These are phyloP conservation scores for Tenodera sinensis DNA, from an alignment of 2,888 invertebrate species.

Conservation along the genomic window DNA sequence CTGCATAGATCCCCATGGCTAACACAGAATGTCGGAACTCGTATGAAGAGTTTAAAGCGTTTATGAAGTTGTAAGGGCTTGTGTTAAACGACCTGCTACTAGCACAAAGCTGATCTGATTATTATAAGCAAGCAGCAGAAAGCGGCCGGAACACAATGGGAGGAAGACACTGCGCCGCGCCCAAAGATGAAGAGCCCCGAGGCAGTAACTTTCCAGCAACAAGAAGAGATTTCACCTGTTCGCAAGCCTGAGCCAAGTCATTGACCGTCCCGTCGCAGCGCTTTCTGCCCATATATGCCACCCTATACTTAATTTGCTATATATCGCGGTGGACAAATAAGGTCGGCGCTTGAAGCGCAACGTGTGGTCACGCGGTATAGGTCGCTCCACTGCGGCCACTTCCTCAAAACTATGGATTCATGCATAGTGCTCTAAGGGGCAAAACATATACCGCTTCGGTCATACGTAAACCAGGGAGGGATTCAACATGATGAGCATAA, in stretches of 20 bases:
- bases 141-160: background rate
- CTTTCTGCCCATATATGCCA: background rate
- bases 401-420: too few species aligned
- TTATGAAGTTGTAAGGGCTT: too few species aligned
- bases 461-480: too few species aligned
- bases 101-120: too few species aligned
- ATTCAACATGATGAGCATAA: too few species aligned
- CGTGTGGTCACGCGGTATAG: background rate
- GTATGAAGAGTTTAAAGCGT: too few species aligned
- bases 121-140: too few species aligned
- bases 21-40: too few species aligned
- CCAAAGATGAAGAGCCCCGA: background rate
- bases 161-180: background rate
- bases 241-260: background rate
- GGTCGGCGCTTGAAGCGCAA: background rate
- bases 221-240: background rate
- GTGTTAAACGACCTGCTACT: too few species aligned
- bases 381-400: background rate
- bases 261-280: background rate
- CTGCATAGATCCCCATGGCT: too few species aligned
- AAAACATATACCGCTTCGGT: too few species aligned
- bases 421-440: too few species aligned
- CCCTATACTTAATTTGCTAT: background rate
- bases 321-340: background rate
- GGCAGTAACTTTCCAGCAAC: background rate